Evolutionary conservation across 2,888 invertebrate genomes (phyloP), one percentile per base, ranked within the genome.

Genomic region (Spodoptera picta): DNA sequence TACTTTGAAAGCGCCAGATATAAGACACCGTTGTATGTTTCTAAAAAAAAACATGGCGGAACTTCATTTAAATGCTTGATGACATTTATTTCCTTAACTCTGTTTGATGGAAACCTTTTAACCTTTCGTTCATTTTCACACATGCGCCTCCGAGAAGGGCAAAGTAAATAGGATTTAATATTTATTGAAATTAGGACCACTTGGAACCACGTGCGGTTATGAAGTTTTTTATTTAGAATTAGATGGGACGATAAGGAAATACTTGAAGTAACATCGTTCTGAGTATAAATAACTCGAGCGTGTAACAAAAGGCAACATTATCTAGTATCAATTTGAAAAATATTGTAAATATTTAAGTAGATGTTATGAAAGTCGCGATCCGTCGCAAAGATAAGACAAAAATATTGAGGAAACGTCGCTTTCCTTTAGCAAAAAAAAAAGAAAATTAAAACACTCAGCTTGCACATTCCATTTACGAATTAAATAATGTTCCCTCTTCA

Each of bases 1-100:
- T 67, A 75, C 60, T 59, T 68, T 54, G 49, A 62, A 65, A 64
- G 53, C 56, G 57, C 55, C 51, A 49, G 56, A 43, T 59, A 60
- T 52, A 47, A 57, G 47, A 60, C 59, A 67, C 14, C 47, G 41
- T 36, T 41, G 49, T 68, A 60, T 67, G 64, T 66, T 60, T 54
- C 4, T 4, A 42, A 49, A 56, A 49, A 56, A 31, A 10, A 53
- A 41, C 23, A 57, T 54, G 62, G 41, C 57, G 12, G 31, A 10
- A 12, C 3, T 62, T 36, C 46, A 19, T 23, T 43, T 49, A 11
- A 44, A 66, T 45, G 36, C 36, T 54, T 44, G 6, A 11, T 19
- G 49, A 45, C 46, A 53, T 64, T 56, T 59, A 53, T 63, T 57
- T 56, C 10, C 42, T 7, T 27, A 41, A 45, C 31, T 54, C 44